phyloP scores from a whole-genome alignment of 1,140 invertebrate genomes.

The Brachionus rotundiformis region DNA sequence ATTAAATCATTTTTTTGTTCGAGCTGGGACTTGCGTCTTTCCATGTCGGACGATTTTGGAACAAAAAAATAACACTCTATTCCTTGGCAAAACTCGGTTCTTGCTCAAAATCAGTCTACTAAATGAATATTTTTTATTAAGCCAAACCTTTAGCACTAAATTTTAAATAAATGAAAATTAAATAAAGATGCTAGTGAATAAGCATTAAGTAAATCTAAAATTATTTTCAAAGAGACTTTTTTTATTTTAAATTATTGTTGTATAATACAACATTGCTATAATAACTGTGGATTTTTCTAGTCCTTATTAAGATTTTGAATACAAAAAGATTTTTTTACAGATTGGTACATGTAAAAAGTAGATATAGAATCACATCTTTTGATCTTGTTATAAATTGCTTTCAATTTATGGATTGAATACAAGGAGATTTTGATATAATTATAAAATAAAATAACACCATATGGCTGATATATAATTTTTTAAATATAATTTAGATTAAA shows the following conservation, averaged over 20 bases:
- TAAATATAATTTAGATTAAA: neutral
- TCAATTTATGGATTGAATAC: conserved; percentile 69
- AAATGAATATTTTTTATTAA: conserved; percentile 5
- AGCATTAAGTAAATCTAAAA: neutral
- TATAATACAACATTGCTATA: neutral
- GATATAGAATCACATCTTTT: conserved; percentile 69
- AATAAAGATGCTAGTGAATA: neutral
- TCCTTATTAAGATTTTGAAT: neutral
- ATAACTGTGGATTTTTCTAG: conserved; percentile 2
- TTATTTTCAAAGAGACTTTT: neutral
- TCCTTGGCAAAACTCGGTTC: neutral
- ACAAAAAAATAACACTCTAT: neutral
- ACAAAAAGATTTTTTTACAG: neutral
- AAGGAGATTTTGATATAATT: conserved; percentile 71
- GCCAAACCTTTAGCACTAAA: neutral
- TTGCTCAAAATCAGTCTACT: neutral
- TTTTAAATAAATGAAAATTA: neutral
- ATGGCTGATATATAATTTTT: neutral
- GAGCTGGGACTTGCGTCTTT: conserved; percentile 20
- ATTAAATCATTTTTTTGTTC: conserved; percentile 4
- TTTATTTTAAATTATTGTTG: neutral
- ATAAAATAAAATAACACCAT: neutral
- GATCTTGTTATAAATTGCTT: conserved; percentile 67
- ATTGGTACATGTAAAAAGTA: conserved; percentile 60
- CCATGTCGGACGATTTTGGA: neutral